phyloP scores from a whole-genome alignment of 2,888 invertebrate genomes.

The Marasmarcha lunaedactyla region DNA sequence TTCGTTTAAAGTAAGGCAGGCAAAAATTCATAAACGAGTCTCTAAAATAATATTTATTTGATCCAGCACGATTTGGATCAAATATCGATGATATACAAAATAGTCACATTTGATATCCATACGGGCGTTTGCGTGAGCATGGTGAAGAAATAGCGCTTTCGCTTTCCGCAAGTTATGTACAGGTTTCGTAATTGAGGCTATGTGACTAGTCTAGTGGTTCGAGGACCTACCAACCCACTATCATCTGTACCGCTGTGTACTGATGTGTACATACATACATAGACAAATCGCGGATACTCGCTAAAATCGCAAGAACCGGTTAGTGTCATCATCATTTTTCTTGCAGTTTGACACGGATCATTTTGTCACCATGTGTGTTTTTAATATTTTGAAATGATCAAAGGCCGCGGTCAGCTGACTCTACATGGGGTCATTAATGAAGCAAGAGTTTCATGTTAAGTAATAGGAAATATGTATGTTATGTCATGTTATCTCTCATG shows the following conservation, averaged over 20 bases:
- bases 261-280: constrained; percentile 13
- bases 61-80: too few relatives aligned
- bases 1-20: neutral
- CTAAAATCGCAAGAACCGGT: neutral
- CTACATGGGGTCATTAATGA: too few relatives aligned
- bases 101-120: constrained; percentile 12
- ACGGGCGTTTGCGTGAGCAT: constrained; percentile 31
- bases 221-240: constrained; percentile 31
- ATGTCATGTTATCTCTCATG: too few relatives aligned
- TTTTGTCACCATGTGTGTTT: neutral
- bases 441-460: too few relatives aligned
- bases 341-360: neutral
- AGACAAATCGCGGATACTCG: neutral
- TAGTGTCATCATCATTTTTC: neutral
- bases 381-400: neutral
- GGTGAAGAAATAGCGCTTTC: constrained; percentile 65
- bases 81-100: constrained; percentile 1
- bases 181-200: constrained; percentile 63
- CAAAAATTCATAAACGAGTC: neutral
- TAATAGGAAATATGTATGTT: constrained; percentile 16
- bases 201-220: constrained; percentile 43
- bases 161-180: constrained; percentile 63
- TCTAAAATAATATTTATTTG: too few relatives aligned
- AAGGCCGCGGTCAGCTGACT: neutral
- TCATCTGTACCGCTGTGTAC: constrained; percentile 16